phyloP scores from a whole-genome alignment of 2,888 invertebrate species.

The Congeria kusceri region DNA sequence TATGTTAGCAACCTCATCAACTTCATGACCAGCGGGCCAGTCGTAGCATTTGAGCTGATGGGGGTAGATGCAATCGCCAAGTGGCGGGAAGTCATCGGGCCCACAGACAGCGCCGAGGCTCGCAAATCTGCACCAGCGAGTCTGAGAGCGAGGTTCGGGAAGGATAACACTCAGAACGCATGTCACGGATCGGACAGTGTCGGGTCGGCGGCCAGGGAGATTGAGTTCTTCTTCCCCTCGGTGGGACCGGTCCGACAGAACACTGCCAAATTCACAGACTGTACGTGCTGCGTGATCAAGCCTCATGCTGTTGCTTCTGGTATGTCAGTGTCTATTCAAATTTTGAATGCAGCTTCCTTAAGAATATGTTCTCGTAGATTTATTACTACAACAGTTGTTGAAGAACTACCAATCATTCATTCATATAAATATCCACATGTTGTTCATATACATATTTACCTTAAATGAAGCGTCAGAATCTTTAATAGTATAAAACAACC shows the following conservation, averaged over 20 bases:
- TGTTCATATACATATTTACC: too few relatives aligned
- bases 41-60: conserved; percentile 91
- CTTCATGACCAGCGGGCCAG: conserved; percentile 89
- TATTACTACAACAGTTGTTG: too few relatives aligned
- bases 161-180: conserved; percentile 82
- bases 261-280: conserved; percentile 82
- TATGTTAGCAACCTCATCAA: conserved; percentile 88
- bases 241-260: conserved; percentile 77
- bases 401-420: too few relatives aligned
- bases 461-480: too few relatives aligned
- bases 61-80: conserved; percentile 89
- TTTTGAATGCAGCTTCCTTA: too few relatives aligned
- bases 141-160: conserved; percentile 83
- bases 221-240: conserved; percentile 86
- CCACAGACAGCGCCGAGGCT: conserved; percentile 82
- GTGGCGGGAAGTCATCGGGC: conserved; percentile 88
- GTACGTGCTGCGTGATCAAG: conserved; percentile 91
- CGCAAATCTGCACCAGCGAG: conserved; percentile 77
- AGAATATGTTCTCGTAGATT: too few relatives aligned
- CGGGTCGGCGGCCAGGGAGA: conserved; percentile 87
- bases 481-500: too few relatives aligned
- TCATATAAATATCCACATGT: too few relatives aligned
- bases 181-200: conserved; percentile 88
- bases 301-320: conserved; percentile 94
- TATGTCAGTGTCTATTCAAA: conserved; percentile 78